A percentile compares a stretch with the other conserved stretches of the same genome.
Conservation (phyloP, 1,140 invertebrate genomes). For the Aplysia californica region DNA sequence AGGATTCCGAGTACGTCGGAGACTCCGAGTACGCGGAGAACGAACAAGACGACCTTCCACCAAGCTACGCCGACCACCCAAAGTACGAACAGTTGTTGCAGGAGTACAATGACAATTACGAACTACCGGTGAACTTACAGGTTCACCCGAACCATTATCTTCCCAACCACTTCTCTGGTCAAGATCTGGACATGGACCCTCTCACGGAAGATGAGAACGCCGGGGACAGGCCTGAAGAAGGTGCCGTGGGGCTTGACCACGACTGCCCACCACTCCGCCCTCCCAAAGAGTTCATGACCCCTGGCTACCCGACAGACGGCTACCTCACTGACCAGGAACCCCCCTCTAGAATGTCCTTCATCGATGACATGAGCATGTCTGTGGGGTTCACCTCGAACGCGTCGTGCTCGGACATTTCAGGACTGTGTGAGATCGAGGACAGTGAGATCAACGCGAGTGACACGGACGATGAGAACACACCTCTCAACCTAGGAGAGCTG, state of each 20-base stretch:
- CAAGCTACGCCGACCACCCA: slow-evolving; percentile 44
- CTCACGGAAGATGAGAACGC: slow-evolving; percentile 43
- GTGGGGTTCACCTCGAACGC: slow-evolving; percentile 74
- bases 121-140: slow-evolving; percentile 74
- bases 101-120: slow-evolving; percentile 66
- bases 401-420: slow-evolving; percentile 82
- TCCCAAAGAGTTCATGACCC: slow-evolving; percentile 37
- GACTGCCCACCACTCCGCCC: slow-evolving; percentile 35
- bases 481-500: no score
- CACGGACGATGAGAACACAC: slow-evolving; percentile 41
- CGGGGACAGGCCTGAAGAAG: slow-evolving; percentile 2
- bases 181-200: slow-evolving; percentile 40
- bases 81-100: slow-evolving; percentile 67
- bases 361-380: slow-evolving; percentile 80
- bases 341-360: slow-evolving; percentile 59
- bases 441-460: slow-evolving; percentile 62
- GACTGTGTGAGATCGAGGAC: slow-evolving; percentile 92
- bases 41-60: slow-evolving; percentile 49
- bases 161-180: slow-evolving; percentile 69
- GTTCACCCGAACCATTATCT: slow-evolving; percentile 88
- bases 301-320: slow-evolving; percentile 46
- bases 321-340: slow-evolving; percentile 48
- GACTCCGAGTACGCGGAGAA: slow-evolving; percentile 74
- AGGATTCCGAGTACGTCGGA: slow-evolving; percentile 79
- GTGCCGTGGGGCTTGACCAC: slow-evolving; percentile 48